Base-by-base conservation (phyloP, 1,140 invertebrate species). In the Melitaea cinxia region DNA sequence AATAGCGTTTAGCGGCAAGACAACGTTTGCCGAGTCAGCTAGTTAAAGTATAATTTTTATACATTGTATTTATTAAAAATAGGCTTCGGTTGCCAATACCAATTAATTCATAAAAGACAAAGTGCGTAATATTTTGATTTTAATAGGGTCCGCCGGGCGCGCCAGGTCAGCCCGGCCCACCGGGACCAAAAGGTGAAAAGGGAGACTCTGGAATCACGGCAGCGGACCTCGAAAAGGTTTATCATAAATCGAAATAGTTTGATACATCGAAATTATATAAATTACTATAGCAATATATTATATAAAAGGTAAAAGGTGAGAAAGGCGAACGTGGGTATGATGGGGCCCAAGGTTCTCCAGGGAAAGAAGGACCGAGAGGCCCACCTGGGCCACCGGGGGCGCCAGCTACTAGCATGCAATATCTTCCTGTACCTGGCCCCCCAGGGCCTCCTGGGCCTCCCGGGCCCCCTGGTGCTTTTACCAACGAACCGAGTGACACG, bases 361-460 rank as follows among this genome's bases (percentile, higher is more conserved):
- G 87, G 0, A 91, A 92, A 55, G 93, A 94, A 0, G 94, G 94
- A 10, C 85, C 91, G 67, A 91, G 93, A 54, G 95, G 95, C 0
- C 92, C 92, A 1, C 42, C 94, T 0, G 95, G 95, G 42, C 93
- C 94, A 0, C 94, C 95, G 0, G 96, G 96, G 6, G 80, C 93
- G 12, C 95, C 95, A 6, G 19, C 56, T 17, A 42, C 54, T 0
- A 56, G 54, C 6, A 42, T 56, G 54, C 54, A 56, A n/a, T 56
- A 56, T 17, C 14, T 56, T 15, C 54, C 54, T 7, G 54, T 56
- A 3, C 54, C 54, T 3, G 94, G 95, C 7, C 93, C 93, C 0
- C 94, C 94, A 0, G 95, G 95, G 42, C 93, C 94, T 1, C 94
- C 95, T 0, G 96, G 96, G 5, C 81, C 93, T n/a, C 95, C 95